A percentile compares a stretch with the other conserved stretches of the same genome.
phyloP scores from a whole-genome alignment of 2,888 invertebrate genomes.

The Cephonodes hylas region DNA sequence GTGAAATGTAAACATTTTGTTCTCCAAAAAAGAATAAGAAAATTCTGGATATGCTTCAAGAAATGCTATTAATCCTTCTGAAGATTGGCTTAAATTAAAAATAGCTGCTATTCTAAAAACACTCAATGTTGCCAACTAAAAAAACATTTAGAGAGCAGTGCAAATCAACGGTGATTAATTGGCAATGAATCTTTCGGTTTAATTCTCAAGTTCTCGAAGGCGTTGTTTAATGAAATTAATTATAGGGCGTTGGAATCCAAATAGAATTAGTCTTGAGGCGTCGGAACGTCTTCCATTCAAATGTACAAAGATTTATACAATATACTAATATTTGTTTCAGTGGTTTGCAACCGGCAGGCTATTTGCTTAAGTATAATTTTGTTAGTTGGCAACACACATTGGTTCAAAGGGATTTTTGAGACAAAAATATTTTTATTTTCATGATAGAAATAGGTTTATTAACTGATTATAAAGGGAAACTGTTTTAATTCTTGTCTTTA shows the following conservation, averaged over 20 bases:
- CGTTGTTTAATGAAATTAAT: conserved; percentile 7
- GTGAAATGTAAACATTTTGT: too few species aligned
- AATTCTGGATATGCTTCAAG: neutral
- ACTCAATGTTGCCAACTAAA: neutral
- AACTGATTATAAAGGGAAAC: too few species aligned
- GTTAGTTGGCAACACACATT: neutral
- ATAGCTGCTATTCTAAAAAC: neutral
- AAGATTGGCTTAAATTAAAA: neutral
- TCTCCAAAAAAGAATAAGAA: neutral
- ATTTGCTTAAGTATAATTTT: neutral
- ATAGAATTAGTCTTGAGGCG: conserved; percentile 4
- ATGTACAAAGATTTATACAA: neutral
- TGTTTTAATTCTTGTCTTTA: too few species aligned
- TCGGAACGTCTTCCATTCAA: neutral
- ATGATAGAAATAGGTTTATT: too few species aligned
- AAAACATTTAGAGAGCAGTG: neutral
- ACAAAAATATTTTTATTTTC: too few species aligned
- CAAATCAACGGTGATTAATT: conserved; percentile 10
- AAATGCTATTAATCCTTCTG: neutral
- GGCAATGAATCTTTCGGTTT: conserved; percentile 4
- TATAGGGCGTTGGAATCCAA: neutral
- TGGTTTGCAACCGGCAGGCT: neutral
- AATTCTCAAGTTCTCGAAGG: neutral
- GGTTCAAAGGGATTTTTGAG: too few species aligned
- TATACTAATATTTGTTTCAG: neutral